Evolutionary conservation across 2,797 vertebrate species (phyloP).

Genomic region (Ptychobarbus kaznakovi): DNA sequence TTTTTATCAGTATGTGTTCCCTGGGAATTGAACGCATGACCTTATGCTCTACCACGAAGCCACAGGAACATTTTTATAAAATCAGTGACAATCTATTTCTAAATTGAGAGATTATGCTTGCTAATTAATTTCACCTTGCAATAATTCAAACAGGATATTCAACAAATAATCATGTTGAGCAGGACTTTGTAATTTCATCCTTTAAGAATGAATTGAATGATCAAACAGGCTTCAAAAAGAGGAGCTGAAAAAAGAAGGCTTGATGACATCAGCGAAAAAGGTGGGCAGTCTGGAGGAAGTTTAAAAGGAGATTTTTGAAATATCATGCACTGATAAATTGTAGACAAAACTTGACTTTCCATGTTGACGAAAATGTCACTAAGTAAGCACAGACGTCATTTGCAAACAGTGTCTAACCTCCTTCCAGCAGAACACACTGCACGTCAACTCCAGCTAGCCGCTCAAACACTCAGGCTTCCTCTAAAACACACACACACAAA

Average conservation of each 20-base stretch:
- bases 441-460: background rate
- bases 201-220: background rate
- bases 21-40: too few relatives aligned
- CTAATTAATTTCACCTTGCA: background rate
- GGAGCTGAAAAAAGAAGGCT: background rate
- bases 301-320: background rate
- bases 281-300: background rate
- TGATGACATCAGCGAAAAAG: background rate
- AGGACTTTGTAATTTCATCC: background rate
- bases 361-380: background rate
- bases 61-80: background rate
- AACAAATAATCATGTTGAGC: background rate
- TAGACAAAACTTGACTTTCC: background rate
- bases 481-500: conserved; percentile 39
- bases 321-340: background rate
- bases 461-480: conserved; percentile 2
- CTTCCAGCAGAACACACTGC: background rate
- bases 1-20: too few relatives aligned
- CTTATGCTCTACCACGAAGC: too few relatives aligned
- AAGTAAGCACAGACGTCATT: background rate
- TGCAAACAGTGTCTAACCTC: background rate
- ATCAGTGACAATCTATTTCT: background rate
- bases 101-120: background rate
- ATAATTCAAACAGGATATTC: background rate
- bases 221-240: background rate